These are phyloP conservation scores for Ascidia mentula DNA, from an alignment of 23 tunicate species.

Conservation along the genomic window DNA sequence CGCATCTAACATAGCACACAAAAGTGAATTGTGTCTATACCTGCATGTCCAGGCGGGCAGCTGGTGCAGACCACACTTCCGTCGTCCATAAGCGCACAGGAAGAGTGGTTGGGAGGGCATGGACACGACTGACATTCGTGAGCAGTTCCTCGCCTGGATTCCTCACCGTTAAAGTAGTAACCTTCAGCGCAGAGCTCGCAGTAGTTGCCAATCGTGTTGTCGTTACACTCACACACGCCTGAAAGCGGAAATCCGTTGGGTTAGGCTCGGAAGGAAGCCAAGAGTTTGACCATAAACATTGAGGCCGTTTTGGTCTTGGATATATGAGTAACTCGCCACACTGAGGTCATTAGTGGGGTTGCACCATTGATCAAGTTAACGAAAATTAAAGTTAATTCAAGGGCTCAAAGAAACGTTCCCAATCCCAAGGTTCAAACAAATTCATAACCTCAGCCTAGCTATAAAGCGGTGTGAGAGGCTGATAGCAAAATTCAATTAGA, in stretches of 20 bases:
- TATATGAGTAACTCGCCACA: no score
- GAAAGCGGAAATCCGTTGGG: not conserved
- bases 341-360: no score
- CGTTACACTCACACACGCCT: constrained; percentile 90
- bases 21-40: constrained; percentile 13
- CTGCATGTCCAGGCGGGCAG: constrained; percentile 91
- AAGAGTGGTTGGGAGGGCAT: constrained; percentile 67
- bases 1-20: not conserved
- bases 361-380: no score
- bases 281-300: no score
- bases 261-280: no score
- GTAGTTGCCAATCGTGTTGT: constrained; percentile 90
- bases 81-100: constrained; percentile 69
- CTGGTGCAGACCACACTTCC: constrained; percentile 73
- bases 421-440: no score
- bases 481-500: not conserved
- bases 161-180: constrained; percentile 66
- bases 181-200: constrained; percentile 93
- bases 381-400: no score
- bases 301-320: no score
- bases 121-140: constrained; percentile 94
- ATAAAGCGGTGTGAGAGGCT: no score
- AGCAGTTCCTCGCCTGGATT: constrained; percentile 65
- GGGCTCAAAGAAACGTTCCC: no score
- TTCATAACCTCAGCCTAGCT: no score